Evolutionary conservation across 1,140 invertebrate species (phyloP).

Genomic region (Ips nitidus): DNA sequence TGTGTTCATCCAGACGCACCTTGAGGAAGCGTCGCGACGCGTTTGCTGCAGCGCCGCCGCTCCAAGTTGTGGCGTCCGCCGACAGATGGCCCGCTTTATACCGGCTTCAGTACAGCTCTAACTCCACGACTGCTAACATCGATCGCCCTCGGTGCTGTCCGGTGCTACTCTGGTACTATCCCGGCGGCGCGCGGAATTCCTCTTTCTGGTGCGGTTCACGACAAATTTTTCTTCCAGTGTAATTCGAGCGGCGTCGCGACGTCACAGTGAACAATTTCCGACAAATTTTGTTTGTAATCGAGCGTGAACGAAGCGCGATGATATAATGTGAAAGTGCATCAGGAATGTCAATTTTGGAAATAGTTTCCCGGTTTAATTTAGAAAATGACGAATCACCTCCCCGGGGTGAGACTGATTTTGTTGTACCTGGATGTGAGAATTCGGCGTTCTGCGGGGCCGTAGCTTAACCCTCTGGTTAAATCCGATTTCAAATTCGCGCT

Average conservation of each 20-base stretch:
- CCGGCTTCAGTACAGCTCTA: conserved; percentile 48
- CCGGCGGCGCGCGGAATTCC: conserved; percentile 27
- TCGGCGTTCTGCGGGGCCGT: conserved; percentile 30
- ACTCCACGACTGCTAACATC: conserved; percentile 44
- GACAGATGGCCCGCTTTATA: conserved; percentile 41
- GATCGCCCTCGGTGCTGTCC: conserved; percentile 29
- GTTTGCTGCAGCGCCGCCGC: conserved; percentile 27
- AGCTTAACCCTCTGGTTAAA: conserved; percentile 29
- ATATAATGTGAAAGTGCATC: conserved; percentile 36
- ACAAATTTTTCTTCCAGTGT: conserved; percentile 13
- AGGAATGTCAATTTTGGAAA: conserved; percentile 35
- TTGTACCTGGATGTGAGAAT: conserved; percentile 45
- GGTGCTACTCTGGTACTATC: conserved; percentile 32
- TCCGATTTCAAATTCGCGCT: conserved; percentile 33
- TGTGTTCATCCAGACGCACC: conserved; percentile 19
- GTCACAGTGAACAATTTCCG: background rate
- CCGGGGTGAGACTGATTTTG: conserved; percentile 19
- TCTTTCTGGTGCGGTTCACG: conserved; percentile 17
- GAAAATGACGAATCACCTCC: conserved; percentile 42
- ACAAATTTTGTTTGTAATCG: background rate
- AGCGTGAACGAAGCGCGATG: background rate
- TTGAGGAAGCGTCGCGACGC: conserved; percentile 10
- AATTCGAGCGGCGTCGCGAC: background rate
- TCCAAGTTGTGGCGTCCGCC: conserved; percentile 43
- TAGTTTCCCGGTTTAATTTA: conserved; percentile 22